phyloP scores from a whole-genome alignment of 2,888 invertebrate genomes.

The Stenchaetothrips biformis region DNA sequence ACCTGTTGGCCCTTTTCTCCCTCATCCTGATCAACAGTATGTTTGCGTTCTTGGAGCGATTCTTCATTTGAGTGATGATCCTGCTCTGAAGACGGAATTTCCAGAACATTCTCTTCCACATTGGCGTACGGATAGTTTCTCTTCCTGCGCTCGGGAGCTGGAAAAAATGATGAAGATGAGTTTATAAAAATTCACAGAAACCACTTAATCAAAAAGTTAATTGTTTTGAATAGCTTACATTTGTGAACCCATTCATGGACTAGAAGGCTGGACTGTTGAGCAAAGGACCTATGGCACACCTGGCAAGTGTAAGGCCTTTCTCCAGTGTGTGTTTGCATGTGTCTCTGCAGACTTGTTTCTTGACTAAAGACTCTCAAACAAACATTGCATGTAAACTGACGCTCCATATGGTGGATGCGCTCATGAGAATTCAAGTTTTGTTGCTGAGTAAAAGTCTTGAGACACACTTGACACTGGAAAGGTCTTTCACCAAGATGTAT shows the following conservation, averaged over 20 bases:
- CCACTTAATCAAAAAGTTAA: too few relatives aligned
- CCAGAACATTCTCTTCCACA: conserved; percentile 10
- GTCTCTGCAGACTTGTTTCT: conserved; percentile 12
- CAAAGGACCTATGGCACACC: conserved; percentile 4
- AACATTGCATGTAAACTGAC: neutral
- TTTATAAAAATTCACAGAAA: neutral
- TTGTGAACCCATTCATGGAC: conserved; percentile 24
- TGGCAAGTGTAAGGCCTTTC: neutral
- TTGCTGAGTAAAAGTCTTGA: neutral
- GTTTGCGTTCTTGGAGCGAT: neutral
- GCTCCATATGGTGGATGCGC: neutral
- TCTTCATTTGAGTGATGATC: neutral
- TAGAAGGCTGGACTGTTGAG: conserved; percentile 12
- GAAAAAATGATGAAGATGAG: neutral
- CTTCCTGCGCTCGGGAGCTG: neutral
- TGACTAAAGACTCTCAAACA: conserved; percentile 11
- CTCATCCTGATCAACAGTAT: neutral
- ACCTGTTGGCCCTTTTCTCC: neutral
- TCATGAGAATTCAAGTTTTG: conserved; percentile 9
- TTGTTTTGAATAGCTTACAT: neutral
- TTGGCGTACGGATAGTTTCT: neutral
- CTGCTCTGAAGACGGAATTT: neutral
- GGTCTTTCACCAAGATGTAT: conserved; percentile 17
- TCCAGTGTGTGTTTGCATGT: conserved; percentile 4
- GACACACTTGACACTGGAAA: conserved; percentile 10